A percentile compares a stretch with the other conserved stretches of the same genome.
Conservation (phyloP, 1,140 invertebrate genomes). For the Zaprionus capensis region DNA sequence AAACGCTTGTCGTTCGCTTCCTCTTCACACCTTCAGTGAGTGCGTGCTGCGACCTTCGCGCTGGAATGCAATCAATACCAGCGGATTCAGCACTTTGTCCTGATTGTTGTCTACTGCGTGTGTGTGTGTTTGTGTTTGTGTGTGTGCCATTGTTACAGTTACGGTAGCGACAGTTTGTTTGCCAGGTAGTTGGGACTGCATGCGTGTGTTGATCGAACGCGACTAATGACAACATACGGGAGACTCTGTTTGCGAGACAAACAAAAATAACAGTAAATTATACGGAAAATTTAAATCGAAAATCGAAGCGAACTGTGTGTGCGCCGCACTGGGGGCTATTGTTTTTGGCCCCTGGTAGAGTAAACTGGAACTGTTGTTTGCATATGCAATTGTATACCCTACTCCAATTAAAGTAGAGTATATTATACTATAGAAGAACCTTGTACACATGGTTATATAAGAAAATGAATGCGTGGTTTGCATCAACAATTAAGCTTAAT, state of each 20-base stretch:
- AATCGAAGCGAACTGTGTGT: not conserved
- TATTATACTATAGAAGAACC: too few species aligned
- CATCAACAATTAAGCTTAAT: too few species aligned
- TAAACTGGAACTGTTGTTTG: not conserved
- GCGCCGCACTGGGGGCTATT: not conserved
- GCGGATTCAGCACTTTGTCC: slow-evolving; percentile 20
- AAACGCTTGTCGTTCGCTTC: slow-evolving; percentile 4
- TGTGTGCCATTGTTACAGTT: slow-evolving; percentile 24
- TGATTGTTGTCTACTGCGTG: not conserved
- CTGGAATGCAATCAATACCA: slow-evolving; percentile 44
- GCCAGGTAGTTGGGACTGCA: slow-evolving; percentile 9
- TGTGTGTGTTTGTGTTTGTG: slow-evolving; percentile 4
- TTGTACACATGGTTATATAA: too few species aligned
- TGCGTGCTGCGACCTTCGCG: slow-evolving; percentile 27
- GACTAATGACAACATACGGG: slow-evolving; percentile 1
- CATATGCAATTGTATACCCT: not conserved
- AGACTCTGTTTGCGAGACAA: slow-evolving; percentile 1
- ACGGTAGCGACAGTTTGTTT: slow-evolving; percentile 2
- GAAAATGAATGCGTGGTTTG: too few species aligned
- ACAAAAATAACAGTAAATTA: slow-evolving; percentile 8
- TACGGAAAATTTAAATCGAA: slow-evolving; percentile 17
- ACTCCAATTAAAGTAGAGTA: too few species aligned
- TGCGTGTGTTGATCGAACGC: slow-evolving; percentile 16
- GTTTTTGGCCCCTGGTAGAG: not conserved
- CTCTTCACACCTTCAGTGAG: not conserved